Base-by-base conservation (phyloP, 2,888 invertebrate species). In the Norana najaformis region DNA sequence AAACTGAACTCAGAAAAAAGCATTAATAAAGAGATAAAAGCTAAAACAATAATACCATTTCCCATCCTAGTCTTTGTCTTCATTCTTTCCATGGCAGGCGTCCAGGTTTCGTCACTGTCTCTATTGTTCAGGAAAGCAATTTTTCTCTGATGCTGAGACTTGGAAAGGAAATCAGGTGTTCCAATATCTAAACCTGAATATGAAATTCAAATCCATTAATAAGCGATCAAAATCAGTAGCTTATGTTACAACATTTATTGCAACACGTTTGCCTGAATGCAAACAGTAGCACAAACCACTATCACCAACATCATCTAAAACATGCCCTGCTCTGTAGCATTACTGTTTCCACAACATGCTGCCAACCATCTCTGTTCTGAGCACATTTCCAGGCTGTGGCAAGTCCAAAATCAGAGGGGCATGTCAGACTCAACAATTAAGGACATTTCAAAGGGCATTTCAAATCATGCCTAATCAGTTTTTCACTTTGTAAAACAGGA, bases 121-220 rank as follows among this genome's bases (percentile, higher is more conserved):
- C 11, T 69, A 30, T n/a, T 69, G n/a, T n/a, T 69, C 69, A 69
- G 0, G 69, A 30, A 69, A 11, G 69, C 69, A 69, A 69, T 69
- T 69, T 11, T 69, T 69, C n/a, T 69, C 69, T 69, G 69, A 1
- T 69, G 69, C 30, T 69, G 69, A 69, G 69, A n/a, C 69, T 69
- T 30, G 69, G 69, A 13, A 69, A 69, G n/a, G n/a, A 69, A 69
- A 69, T 69, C 69, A n/a, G 69, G 69, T n/a, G 30, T 69, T 69
- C 69, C 69, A 6, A 69, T 69, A n/a, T 69, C n/a, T n/a, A 69
- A 69, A 69, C 69, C 69, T 69, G 11, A 69, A 69, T 69, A n/a
- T 69, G 69, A 69, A 69, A 69, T n/a, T 69, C 69, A 69, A 69
- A 69, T 69, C 23, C 69, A 69, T 69, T n/a, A n/a, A n/a, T n/a